A percentile compares a stretch with the other conserved stretches of the same genome.
phyloP scores from a whole-genome alignment of 1,140 invertebrate genomes.

The Rhyacophila brunnea region DNA sequence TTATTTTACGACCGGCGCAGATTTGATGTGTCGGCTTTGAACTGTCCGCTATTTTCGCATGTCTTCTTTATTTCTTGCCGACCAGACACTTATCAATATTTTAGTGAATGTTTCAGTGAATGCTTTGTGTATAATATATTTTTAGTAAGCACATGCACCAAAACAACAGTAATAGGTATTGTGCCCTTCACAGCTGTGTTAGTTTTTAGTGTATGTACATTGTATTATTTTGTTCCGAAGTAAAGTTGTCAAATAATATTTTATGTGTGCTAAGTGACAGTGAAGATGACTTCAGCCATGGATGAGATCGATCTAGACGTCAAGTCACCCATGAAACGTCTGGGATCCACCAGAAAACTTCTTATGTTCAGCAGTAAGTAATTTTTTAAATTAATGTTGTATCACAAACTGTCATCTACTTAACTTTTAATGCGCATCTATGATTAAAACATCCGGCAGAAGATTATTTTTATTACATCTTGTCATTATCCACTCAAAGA shows the following conservation, averaged over 20 bases:
- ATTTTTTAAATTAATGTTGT: neutral
- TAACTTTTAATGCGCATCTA: conserved; percentile 8
- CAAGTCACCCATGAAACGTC: conserved; percentile 73
- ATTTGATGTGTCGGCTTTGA: too few relatives aligned
- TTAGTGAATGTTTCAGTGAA: conserved; percentile 15
- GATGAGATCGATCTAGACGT: conserved; percentile 69
- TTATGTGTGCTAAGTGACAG: conserved; percentile 20
- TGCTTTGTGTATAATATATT: conserved; percentile 12
- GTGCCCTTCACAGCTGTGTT: conserved; percentile 11
- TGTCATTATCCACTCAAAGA: too few relatives aligned
- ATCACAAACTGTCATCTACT: too few relatives aligned
- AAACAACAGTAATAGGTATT: conserved; percentile 9
- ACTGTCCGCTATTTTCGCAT: too few relatives aligned
- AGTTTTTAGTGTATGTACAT: neutral
- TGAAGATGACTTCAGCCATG: conserved; percentile 42
- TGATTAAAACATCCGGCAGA: neutral
- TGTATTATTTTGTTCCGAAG: conserved; percentile 1
- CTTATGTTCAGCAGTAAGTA: conserved; percentile 76
- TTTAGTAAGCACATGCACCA: conserved; percentile 3
- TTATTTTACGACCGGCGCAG: too few relatives aligned
- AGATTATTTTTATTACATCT: neutral
- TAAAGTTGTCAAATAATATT: conserved; percentile 8
- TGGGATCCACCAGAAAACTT: conserved; percentile 76
- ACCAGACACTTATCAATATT: conserved; percentile 66
- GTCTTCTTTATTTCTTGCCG: conserved; percentile 39